Evolutionary conservation across 2,113 vertebrate genomes (phyloP).

Genomic region (Gambusia affinis): DNA sequence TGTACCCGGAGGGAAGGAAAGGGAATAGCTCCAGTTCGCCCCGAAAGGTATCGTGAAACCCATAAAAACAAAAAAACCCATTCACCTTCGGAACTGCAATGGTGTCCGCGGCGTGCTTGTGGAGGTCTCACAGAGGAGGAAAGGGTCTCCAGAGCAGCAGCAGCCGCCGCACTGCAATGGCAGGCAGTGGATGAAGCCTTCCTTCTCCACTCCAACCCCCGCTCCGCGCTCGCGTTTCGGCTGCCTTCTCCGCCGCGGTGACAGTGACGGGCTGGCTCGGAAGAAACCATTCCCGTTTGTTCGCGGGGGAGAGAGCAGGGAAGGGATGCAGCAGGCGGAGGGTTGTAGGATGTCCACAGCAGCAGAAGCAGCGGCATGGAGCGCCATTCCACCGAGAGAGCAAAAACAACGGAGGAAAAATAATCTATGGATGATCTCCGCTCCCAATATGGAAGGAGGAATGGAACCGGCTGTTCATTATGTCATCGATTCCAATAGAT

Average conservation of each 20-base stretch:
- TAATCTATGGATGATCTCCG: slow-evolving; percentile 6
- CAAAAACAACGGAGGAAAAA: slow-evolving; percentile 2
- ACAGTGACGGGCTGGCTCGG: slow-evolving; percentile 82
- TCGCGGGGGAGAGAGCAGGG: slow-evolving; percentile 46
- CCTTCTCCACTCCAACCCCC: slow-evolving; percentile 44
- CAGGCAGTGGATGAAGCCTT: slow-evolving; percentile 77
- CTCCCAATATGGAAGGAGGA: not conserved
- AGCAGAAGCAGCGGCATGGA: slow-evolving; percentile 49
- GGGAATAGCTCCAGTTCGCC: slow-evolving; percentile 47
- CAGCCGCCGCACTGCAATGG: slow-evolving; percentile 79
- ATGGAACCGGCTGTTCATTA: slow-evolving; percentile 33
- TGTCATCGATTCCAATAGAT: slow-evolving; percentile 9
- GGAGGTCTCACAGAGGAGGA: slow-evolving; percentile 42
- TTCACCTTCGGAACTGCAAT: slow-evolving; percentile 69
- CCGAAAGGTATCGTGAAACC: slow-evolving; percentile 36
- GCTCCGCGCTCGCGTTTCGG: slow-evolving; percentile 66
- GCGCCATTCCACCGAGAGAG: slow-evolving; percentile 57
- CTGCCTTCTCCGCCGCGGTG: slow-evolving; percentile 71
- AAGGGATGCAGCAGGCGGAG: slow-evolving; percentile 43
- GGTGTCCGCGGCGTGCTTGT: slow-evolving; percentile 57
- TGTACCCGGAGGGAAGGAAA: slow-evolving; percentile 39
- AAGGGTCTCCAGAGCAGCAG: slow-evolving; percentile 71
- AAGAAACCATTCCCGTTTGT: slow-evolving; percentile 77
- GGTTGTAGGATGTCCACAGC: slow-evolving; percentile 39
- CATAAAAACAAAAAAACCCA: slow-evolving; percentile 39